Conservation (phyloP, 2,888 invertebrate species). For the Epinotia ramella region DNA sequence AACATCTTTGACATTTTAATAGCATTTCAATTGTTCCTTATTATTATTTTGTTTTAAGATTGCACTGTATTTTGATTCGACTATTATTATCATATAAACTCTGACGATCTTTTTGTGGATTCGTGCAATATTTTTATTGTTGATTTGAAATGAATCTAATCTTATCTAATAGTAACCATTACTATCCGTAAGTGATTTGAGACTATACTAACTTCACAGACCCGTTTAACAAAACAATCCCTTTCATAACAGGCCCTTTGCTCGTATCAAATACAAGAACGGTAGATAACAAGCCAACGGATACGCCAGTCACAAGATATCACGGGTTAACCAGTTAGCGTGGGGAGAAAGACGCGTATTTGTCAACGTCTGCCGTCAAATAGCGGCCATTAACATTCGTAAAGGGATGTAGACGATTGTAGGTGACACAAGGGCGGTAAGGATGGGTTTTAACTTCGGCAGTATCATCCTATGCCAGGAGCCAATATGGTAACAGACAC, state of each 20-base stretch:
- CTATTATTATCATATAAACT: too few species aligned
- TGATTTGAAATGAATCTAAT: too few species aligned
- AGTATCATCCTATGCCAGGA: not conserved
- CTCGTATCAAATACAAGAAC: constrained; percentile 17
- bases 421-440: constrained; percentile 23
- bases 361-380: constrained; percentile 80
- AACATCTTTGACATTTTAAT: too few species aligned
- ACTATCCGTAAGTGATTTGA: too few species aligned
- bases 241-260: constrained; percentile 12
- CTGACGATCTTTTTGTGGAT: too few species aligned
- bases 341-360: constrained; percentile 66
- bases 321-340: constrained; percentile 50
- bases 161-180: too few species aligned
- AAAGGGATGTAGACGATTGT: constrained; percentile 68
- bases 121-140: too few species aligned
- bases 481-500: too few species aligned
- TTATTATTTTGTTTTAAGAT: too few species aligned
- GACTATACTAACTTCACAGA: not conserved
- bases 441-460: not conserved
- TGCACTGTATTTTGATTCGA: too few species aligned
- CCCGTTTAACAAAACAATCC: not conserved
- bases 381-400: constrained; percentile 78
- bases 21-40: too few species aligned
- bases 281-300: constrained; percentile 40
- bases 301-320: constrained; percentile 43